Evolutionary conservation across 2,888 invertebrate species (phyloP), one percentile per base, ranked within the genome.

Genomic region (Drosophila trichaetosa): DNA sequence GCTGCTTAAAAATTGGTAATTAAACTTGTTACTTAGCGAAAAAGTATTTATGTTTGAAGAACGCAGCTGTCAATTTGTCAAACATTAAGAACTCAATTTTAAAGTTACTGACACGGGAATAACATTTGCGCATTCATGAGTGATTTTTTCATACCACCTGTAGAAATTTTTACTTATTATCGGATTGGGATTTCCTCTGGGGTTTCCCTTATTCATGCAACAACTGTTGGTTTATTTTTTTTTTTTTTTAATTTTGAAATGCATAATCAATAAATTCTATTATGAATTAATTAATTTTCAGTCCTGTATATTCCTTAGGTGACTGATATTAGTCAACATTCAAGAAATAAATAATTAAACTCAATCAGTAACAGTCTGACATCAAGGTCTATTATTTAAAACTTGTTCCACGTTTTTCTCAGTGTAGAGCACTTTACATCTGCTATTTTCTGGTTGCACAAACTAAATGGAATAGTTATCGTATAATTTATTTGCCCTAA

Each of bases 401-500:
- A 18, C 4, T 21, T n/a, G 18, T 4, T 13, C 2, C 0, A n/a
- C 2, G 13, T 33, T 56, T 27, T 38, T 29, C n/a, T 8, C n/a
- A 38, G 38, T 56, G 76, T 70, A 63, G 61, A 66, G 49, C 64
- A 56, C 59, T 63, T 61, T 60, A 58, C 61, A 56, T 73, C 59
- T 73, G 63, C 72, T 56, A 65, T 42, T 61, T 69, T 61, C 54
- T 58, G 73, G 73, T 61, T 74, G 71, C 82, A 69, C 72, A 61
- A 83, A 81, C 81, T 88, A 85, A 89, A 85, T 85, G 90, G 83
- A 89, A 89, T 89, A 80, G 85, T 85, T 85, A 85, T 88, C 85
- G 88, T 80, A 83, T 85, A 85, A 85, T 84, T 84, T 84, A 84
- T 89, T 84, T 88, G 90, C 78, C 78, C 78, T 80, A 82, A 70